Evolutionary conservation across 2,797 vertebrate species (phyloP).

Genomic region (Microhierax caerulescens): DNA sequence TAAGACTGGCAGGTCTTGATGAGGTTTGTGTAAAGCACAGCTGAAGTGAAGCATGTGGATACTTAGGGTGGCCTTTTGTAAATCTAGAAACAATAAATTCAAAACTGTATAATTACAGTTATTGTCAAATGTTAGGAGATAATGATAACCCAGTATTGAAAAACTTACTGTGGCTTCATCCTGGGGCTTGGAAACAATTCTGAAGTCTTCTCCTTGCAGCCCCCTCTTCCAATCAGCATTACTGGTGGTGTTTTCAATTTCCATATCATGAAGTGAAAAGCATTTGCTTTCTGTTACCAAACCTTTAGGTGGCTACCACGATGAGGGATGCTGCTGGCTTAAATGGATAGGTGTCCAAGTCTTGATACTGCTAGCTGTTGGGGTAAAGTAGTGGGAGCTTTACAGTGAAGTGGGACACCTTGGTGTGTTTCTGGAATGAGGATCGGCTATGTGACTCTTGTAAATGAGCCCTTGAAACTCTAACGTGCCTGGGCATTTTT

Average conservation of each 20-base stretch:
- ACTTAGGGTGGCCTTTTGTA: neutral
- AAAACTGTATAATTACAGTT: neutral
- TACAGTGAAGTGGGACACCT: neutral
- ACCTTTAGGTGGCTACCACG: neutral
- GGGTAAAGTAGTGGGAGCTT: neutral
- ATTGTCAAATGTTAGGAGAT: neutral
- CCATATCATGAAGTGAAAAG: neutral
- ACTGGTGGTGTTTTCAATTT: neutral
- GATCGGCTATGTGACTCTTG: neutral
- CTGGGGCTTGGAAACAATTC: neutral
- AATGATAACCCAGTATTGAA: neutral
- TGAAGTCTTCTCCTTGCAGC: neutral
- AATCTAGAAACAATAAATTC: neutral
- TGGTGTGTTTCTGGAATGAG: neutral
- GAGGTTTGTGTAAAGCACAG: neutral
- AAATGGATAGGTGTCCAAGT: neutral
- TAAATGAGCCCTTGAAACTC: neutral
- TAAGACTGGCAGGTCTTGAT: neutral
- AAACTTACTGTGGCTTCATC: neutral
- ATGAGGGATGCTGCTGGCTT: neutral
- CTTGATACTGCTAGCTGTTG: neutral
- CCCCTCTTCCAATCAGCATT: neutral
- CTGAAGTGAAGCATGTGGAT: neutral
- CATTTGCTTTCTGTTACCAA: neutral
- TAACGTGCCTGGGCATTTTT: neutral